Base-by-base conservation (phyloP, 2,888 invertebrate species). In the Watsonalla cultraria region DNA sequence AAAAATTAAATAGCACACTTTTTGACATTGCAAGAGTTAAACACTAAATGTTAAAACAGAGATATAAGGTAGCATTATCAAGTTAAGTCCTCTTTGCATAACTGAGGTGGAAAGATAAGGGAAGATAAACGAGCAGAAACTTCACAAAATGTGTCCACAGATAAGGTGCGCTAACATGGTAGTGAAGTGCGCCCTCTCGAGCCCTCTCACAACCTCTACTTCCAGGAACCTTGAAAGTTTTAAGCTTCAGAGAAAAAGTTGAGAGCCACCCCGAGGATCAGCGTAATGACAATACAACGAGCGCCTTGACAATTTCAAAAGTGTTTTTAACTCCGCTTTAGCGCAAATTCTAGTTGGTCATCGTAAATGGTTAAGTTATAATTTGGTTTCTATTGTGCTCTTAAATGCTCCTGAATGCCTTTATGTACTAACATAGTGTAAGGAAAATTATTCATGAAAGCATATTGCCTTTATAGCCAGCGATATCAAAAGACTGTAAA, bases 241-340 rank as follows among this genome's bases (percentile, higher is more conserved):
- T 8, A 49, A 13, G 46, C 24, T 14, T 49, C 14, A 7, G 14
- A 11, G 49, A 49, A 47, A 49, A 49, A 39, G 37, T 49, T 49
- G 49, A n/a, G 39, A 33, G 14, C 49, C 37, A 37, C 15, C 14
- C 1, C n/a, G 11, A 7, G 33, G 49, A 49, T 37, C 37, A 37
- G 11, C 49, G 14, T 48, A 48, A 37, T 35, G 48, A 48, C 48
- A 48, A 48, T 14, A 48, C 47, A 47, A 47, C 14, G 48, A 13
- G 35, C 14, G 48, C 11, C 37, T 35, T 8, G 13, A 4, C 13
- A 35, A 48, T 48, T 34, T 11, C 35, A 35, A 48, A 48, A 37
- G 37, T 37, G 37, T 37, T 37, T 37, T 37, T 5, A 37, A 37
- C 37, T 37, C 8, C 7, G 8, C 37, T 37, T 7, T 7, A 37